Evolutionary conservation across 2,113 vertebrate genomes (phyloP).

Genomic region (Larimichthys polyactis): DNA sequence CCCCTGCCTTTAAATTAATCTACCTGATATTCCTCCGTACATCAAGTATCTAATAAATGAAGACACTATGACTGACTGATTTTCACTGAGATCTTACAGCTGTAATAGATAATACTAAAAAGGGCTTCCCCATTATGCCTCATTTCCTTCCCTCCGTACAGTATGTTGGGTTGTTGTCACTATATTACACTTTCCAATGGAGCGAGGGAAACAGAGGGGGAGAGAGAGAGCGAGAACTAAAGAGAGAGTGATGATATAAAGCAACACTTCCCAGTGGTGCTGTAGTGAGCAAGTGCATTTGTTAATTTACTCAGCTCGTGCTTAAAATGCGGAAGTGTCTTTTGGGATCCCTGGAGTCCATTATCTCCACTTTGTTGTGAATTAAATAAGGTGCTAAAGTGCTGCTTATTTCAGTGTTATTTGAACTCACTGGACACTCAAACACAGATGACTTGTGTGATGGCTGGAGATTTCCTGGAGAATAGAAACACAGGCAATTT

Average conservation of each 20-base stretch:
- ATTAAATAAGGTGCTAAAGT: slow-evolving; percentile 88
- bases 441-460: slow-evolving; percentile 74
- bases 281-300: slow-evolving; percentile 77
- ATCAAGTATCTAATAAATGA: slow-evolving; percentile 58
- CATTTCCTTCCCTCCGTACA: slow-evolving; percentile 57
- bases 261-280: slow-evolving; percentile 76
- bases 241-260: slow-evolving; percentile 75
- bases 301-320: slow-evolving; percentile 85
- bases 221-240: slow-evolving; percentile 42
- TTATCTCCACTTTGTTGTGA: slow-evolving; percentile 89
- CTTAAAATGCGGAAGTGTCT: slow-evolving; percentile 83
- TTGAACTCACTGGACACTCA: slow-evolving; percentile 85
- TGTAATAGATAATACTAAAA: slow-evolving; percentile 54
- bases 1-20: slow-evolving; percentile 30
- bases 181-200: slow-evolving; percentile 59
- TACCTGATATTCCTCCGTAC: slow-evolving; percentile 38
- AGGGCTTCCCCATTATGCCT: slow-evolving; percentile 65
- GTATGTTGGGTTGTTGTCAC: slow-evolving; percentile 57
- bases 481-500: slow-evolving; percentile 61
- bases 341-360: slow-evolving; percentile 84
- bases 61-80: slow-evolving; percentile 55
- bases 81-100: slow-evolving; percentile 59
- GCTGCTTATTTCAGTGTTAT: slow-evolving; percentile 85
- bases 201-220: slow-evolving; percentile 47
- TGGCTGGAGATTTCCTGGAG: slow-evolving; percentile 69